These are phyloP conservation scores for Amblyjoppa fuscipennis DNA, from an alignment of 2,888 invertebrate species.

Conservation along the genomic window DNA sequence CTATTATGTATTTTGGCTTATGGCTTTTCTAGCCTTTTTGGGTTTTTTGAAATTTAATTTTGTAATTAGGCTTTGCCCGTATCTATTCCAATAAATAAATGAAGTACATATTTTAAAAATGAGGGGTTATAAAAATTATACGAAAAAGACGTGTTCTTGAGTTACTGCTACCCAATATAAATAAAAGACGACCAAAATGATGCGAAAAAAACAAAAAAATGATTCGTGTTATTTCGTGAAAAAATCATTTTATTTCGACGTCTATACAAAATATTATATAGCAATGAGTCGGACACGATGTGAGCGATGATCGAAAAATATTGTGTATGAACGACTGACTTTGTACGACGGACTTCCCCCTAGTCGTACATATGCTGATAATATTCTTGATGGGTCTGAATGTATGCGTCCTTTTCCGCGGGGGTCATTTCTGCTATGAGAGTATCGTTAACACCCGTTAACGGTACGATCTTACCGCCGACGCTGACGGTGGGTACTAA, in stretches of 20 bases:
- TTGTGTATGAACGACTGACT: slow-evolving; percentile 49
- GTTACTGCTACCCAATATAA: slow-evolving; percentile 80
- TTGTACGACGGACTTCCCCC: slow-evolving; percentile 62
- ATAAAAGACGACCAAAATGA: slow-evolving; percentile 70
- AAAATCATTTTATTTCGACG: slow-evolving; percentile 73
- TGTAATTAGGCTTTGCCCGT: too few relatives aligned
- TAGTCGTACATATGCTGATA: slow-evolving; percentile 95
- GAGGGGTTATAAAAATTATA: slow-evolving; percentile 70
- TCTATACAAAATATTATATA: slow-evolving; percentile 80
- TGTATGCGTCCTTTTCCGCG: slow-evolving; percentile 96
- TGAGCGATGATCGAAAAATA: slow-evolving; percentile 26
- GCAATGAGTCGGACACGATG: slow-evolving; percentile 47
- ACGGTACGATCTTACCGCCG: slow-evolving; percentile 91
- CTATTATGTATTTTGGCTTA: too few relatives aligned
- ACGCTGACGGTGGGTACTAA: slow-evolving; percentile 93
- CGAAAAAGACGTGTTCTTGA: slow-evolving; percentile 75
- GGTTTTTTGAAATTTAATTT: too few relatives aligned
- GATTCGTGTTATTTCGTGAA: background rate
- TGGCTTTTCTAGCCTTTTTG: too few relatives aligned
- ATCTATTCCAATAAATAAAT: too few relatives aligned
- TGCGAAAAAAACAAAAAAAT: slow-evolving; percentile 26
- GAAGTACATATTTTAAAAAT: slow-evolving; percentile 76
- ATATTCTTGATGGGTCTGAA: slow-evolving; percentile 96
- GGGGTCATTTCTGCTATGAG: slow-evolving; percentile 96
- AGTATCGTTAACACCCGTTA: slow-evolving; percentile 94